Percentiles rank a stretch among this genome's conserved stretches.
phyloP scores from a whole-genome alignment of 2,797 vertebrate genomes.

The Muraenolepis orangiensis region DNA sequence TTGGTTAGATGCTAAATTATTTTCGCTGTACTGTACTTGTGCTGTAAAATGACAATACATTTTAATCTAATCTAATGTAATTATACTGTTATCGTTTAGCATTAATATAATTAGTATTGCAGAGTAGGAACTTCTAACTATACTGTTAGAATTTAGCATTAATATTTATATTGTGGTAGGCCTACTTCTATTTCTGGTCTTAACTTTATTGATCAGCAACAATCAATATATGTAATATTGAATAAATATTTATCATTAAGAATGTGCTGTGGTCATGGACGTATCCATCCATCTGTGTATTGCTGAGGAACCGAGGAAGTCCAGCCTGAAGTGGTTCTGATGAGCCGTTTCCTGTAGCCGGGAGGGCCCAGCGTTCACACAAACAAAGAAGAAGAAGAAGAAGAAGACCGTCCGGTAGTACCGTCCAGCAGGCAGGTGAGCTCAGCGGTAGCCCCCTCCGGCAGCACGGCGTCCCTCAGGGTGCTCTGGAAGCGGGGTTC shows the following conservation, averaged over 20 bases:
- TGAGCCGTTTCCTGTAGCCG: not conserved
- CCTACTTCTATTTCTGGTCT: not conserved
- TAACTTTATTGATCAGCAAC: not conserved
- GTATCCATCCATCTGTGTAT: too few species aligned
- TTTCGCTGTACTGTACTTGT: too few species aligned
- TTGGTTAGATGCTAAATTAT: too few species aligned
- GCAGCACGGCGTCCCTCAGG: constrained; percentile 58
- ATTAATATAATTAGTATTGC: too few species aligned
- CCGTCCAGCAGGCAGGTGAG: constrained; percentile 73
- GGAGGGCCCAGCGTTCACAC: not conserved
- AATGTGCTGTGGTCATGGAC: not conserved
- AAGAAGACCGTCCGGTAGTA: constrained; percentile 35
- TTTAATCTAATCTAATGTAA: too few species aligned
- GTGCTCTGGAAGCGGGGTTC: constrained; percentile 60
- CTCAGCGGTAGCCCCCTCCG: constrained; percentile 53
- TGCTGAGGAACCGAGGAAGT: too few species aligned
- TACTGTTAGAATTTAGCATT: too few species aligned
- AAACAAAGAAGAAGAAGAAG: not conserved
- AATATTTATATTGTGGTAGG: not conserved
- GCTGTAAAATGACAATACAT: too few species aligned
- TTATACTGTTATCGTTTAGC: too few species aligned
- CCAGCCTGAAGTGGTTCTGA: too few species aligned
- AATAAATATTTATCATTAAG: not conserved
- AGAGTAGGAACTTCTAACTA: too few species aligned
- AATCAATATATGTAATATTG: not conserved